These are phyloP conservation scores for Lepus oiostolus DNA, from an alignment of 2,797 vertebrate species.

Conservation along the genomic window DNA sequence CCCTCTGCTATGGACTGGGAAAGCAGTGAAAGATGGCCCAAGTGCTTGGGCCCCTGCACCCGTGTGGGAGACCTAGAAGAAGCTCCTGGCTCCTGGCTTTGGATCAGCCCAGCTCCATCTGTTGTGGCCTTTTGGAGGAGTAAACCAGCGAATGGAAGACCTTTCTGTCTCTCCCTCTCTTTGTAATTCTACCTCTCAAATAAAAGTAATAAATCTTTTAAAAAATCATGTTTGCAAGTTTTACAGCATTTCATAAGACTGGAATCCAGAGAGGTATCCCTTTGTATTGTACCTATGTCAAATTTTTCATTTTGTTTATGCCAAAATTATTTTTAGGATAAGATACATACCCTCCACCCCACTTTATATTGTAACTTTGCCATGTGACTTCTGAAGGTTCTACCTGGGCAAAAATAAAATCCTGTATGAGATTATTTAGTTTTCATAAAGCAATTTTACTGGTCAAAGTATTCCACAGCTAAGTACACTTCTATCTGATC, in stretches of 20 bases:
- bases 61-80: too few species aligned
- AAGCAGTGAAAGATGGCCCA: too few species aligned
- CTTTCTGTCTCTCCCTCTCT: too few species aligned
- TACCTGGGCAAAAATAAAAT: conserved; percentile 1
- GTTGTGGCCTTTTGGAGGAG: too few species aligned
- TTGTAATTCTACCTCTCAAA: too few species aligned
- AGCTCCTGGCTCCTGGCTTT: too few species aligned
- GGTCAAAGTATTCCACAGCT: neutral
- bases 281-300: neutral
- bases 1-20: too few species aligned
- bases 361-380: neutral
- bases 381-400: too few species aligned
- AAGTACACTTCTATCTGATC: neutral
- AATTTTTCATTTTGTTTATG: conserved; percentile 30
- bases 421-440: neutral
- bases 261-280: neutral
- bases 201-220: too few species aligned
- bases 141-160: too few species aligned
- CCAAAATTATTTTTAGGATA: conserved; percentile 45
- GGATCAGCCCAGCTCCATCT: too few species aligned
- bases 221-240: conserved; percentile 36
- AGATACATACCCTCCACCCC: conserved; percentile 15
- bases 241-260: neutral
- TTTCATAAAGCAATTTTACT: neutral
- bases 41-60: too few species aligned